Evolutionary conservation across 1,140 invertebrate species (phyloP), one percentile per base, ranked within the genome.

Genomic region (Nautilus pompilius): DNA sequence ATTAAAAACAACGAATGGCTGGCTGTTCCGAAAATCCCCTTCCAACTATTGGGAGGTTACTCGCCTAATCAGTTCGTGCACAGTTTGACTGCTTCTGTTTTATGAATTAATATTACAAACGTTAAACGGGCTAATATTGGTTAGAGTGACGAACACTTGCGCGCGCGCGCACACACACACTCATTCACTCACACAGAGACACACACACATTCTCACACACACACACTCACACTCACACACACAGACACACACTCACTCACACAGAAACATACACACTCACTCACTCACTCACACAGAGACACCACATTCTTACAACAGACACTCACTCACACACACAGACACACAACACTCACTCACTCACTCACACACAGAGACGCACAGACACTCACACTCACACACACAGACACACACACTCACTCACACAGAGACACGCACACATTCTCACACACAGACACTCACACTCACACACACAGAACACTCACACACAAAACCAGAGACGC

Each of bases 191-290:
- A 58, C 55, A 34, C 32, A 33, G 4, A 34, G 15, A 33, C 55
- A 34, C 28, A 34, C 55, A 28, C 32, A 58, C 32, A 34, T 3
- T 20, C 34, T n/a, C 36, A 22, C 33, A 58, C 22, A 36, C 3
- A 60, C 26, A 58, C 15, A 36, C 20, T 22, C 57, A 49, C 5
- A 49, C n/a, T 22, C 24, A 20, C 8, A 58, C 13, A 34, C n/a
- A 45, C 57, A 45, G 20, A 33, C 55, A 33, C 32, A 33, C 3
- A 33, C 55, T 15, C 55, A 29, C 55, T 33, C 55, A 33, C 55
- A 29, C 55, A 33, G 29, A 57, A 28, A 33, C 55, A 57, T 33
- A 57, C 55, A 33, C 29, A 32, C 32, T 13, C 55, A 57, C 55
- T 15, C 55, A 57, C n/a, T 15, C 26, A 29, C 55, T 13, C 55